Evolutionary conservation across 2,797 vertebrate species (phyloP).

Genomic region (Lepus townsendii): DNA sequence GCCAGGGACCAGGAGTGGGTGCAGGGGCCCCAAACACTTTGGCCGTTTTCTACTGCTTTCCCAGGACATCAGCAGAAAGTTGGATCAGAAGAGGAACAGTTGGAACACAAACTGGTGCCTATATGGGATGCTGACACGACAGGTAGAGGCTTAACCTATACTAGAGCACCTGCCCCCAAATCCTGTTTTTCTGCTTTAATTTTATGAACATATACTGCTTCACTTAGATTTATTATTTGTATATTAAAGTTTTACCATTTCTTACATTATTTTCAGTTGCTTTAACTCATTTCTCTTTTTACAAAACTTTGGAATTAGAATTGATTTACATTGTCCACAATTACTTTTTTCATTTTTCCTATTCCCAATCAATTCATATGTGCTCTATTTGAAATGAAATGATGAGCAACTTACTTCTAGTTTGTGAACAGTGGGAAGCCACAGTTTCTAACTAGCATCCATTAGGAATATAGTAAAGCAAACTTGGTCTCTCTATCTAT

Average conservation of each 20-base stretch:
- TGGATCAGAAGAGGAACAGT: too few relatives aligned
- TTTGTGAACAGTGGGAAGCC: slow-evolving; percentile 50
- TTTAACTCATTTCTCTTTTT: slow-evolving; percentile 4
- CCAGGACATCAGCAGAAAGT: too few relatives aligned
- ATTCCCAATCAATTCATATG: slow-evolving; percentile 33
- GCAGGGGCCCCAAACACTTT: too few relatives aligned
- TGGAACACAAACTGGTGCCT: too few relatives aligned
- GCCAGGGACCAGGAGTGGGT: too few relatives aligned
- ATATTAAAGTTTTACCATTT: slow-evolving; percentile 17
- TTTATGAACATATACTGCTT: background rate
- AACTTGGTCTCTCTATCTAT: background rate
- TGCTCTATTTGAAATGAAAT: slow-evolving; percentile 41
- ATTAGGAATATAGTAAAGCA: slow-evolving; percentile 40
- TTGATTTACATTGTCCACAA: slow-evolving; percentile 29
- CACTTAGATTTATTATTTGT: slow-evolving; percentile 1
- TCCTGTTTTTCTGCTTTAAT: slow-evolving; percentile 21
- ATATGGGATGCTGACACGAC: too few relatives aligned
- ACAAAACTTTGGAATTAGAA: slow-evolving; percentile 39
- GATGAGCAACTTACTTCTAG: slow-evolving; percentile 50
- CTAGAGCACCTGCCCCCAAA: too few relatives aligned
- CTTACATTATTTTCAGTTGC: slow-evolving; percentile 44
- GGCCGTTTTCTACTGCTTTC: too few relatives aligned
- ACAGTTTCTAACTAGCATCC: slow-evolving; percentile 25
- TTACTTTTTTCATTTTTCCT: slow-evolving; percentile 14
- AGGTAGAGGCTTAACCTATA: too few relatives aligned